Evolutionary conservation across 2,888 invertebrate species (phyloP), one percentile per base, ranked within the genome.

Genomic region (Cheilosia grossa): DNA sequence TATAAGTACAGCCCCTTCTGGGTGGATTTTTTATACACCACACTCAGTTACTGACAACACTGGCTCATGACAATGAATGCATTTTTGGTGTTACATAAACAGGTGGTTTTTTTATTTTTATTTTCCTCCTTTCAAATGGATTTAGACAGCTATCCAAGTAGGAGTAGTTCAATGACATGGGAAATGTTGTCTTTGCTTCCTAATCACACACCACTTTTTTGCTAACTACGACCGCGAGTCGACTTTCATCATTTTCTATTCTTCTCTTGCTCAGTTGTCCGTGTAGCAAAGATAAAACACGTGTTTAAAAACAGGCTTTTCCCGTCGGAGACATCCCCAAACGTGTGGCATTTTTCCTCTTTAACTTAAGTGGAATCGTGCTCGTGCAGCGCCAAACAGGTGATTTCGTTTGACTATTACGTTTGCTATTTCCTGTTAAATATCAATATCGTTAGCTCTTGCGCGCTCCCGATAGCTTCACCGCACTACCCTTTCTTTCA

Each of bases 371-470:
- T 64, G 49, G 37, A 64, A 64, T 30, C 64, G 64, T 51, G 51
- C 64, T 30, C 64, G 64, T 51, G 51, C 64, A 49, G 15, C 30
- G 15, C 30, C 37, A 21, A 19, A 64, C 64, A 64, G 64, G 64
- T 64, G 49, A 64, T 51, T 64, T 13, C 37, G 13, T 64, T n/a
- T 49, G 64, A 64, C 49, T 49, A 21, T 10, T 33, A 51, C 37
- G 33, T 33, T 24, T 51, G 24, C 15, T 51, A 51, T 37, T 51
- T 64, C 64, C 64, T 64, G 51, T 37, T 51, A 51, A 49, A 21
- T 37, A 17, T 15, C 51, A 21, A 21, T 49, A 37, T 2, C 6
- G 24, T 15, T 15, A 53, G 4, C 27, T n/a, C n/a, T n/a, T n/a
- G 27, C 27, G 13, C 56, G 15, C 30, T 27, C 27, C 27, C 27